phyloP scores from a whole-genome alignment of 2,888 invertebrate genomes.

The Tetragonula carbonaria region DNA sequence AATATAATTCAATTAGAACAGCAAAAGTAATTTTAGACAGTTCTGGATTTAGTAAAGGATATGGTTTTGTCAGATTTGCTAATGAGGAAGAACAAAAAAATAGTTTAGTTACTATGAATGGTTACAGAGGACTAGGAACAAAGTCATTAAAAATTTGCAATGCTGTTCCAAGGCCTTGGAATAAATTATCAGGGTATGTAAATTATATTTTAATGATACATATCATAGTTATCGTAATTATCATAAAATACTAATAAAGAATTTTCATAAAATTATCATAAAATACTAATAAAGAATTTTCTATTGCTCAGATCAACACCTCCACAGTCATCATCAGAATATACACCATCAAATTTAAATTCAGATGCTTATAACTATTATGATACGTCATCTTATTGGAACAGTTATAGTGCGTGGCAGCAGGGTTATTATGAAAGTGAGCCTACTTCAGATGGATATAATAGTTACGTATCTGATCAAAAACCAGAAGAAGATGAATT shows the following conservation, averaged over 20 bases:
- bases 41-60: slow-evolving; percentile 96
- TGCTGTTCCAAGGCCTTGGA: slow-evolving; percentile 93
- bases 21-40: slow-evolving; percentile 97
- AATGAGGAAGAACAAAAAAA: slow-evolving; percentile 97
- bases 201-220: slow-evolving; percentile 11
- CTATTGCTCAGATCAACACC: slow-evolving; percentile 86
- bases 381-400: slow-evolving; percentile 94
- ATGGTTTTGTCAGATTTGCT: slow-evolving; percentile 97
- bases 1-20: slow-evolving; percentile 96
- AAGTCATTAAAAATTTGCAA: slow-evolving; percentile 96
- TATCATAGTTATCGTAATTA: slow-evolving; percentile 21
- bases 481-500: slow-evolving; percentile 87
- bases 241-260: slow-evolving; percentile 11
- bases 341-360: slow-evolving; percentile 78
- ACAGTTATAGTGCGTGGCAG: slow-evolving; percentile 93
- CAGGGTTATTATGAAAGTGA: slow-evolving; percentile 88
- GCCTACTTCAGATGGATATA: slow-evolving; percentile 85
- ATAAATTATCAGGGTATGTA: slow-evolving; percentile 79
- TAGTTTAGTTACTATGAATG: slow-evolving; percentile 96
- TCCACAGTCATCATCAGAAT: slow-evolving; percentile 83
- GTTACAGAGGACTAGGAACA: slow-evolving; percentile 93
- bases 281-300: slow-evolving; percentile 2
- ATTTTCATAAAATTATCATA: neutral
- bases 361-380: slow-evolving; percentile 87
- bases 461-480: slow-evolving; percentile 84